These are phyloP conservation scores for Macrotus californicus DNA, from an alignment of 2,113 vertebrate genomes.

Conservation along the genomic window DNA sequence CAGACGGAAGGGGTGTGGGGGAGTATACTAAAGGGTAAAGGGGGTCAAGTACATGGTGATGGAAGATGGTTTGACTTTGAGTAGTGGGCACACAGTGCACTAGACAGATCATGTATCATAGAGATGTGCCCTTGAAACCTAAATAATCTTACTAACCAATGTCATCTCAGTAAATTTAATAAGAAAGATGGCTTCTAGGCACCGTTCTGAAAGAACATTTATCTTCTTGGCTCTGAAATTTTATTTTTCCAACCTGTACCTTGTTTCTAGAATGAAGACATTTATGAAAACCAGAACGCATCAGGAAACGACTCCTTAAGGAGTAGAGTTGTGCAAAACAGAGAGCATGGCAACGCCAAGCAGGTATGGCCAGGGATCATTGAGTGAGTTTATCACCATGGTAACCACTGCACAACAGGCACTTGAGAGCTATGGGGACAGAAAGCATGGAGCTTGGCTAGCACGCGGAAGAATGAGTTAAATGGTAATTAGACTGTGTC, in stretches of 20 bases:
- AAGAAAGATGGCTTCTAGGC: not conserved
- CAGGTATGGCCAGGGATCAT: slow-evolving; percentile 39
- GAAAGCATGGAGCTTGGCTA: not conserved
- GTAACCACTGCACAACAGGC: not conserved
- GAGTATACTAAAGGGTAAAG: not conserved
- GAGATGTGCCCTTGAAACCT: not conserved
- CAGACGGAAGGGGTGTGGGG: not conserved
- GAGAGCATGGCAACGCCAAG: not conserved
- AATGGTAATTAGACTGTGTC: not conserved
- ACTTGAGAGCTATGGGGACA: not conserved
- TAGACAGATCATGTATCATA: not conserved
- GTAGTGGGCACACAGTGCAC: not conserved
- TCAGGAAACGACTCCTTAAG: not conserved
- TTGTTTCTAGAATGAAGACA: not conserved
- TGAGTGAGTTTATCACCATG: not conserved
- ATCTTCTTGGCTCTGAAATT: not conserved
- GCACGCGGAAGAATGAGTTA: not conserved
- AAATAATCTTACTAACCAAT: not conserved
- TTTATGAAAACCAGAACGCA: not conserved
- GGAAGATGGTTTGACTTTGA: not conserved
- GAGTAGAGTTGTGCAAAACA: slow-evolving; percentile 36
- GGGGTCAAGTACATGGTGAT: not conserved
- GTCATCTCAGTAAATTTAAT: not conserved
- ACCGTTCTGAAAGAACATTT: not conserved
- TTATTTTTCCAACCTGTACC: slow-evolving; percentile 42